These are phyloP conservation scores for Zaprionus ghesquierei DNA, from an alignment of 1,140 invertebrate genomes.

Conservation along the genomic window DNA sequence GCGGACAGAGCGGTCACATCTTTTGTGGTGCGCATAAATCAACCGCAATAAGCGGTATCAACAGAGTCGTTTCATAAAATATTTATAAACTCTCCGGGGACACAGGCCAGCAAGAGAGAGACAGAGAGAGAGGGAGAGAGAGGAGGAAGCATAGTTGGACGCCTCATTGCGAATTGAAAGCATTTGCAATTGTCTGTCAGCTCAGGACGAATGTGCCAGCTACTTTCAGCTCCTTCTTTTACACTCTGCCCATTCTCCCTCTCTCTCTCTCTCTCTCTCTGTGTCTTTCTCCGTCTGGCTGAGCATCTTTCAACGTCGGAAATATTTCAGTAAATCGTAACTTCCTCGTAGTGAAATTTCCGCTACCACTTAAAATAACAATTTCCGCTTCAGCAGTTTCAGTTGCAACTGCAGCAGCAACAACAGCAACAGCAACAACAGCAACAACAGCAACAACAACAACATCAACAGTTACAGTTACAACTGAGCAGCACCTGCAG, in stretches of 20 bases:
- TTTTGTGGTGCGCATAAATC: constrained; percentile 58
- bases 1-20: not conserved
- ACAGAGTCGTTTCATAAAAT: constrained; percentile 54
- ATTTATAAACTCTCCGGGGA: constrained; percentile 59
- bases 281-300: not conserved
- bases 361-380: constrained; percentile 78
- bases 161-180: constrained; percentile 38
- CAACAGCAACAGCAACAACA: not conserved
- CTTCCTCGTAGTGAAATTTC: constrained; percentile 73
- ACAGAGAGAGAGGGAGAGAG: not conserved
- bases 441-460: not conserved
- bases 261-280: not conserved
- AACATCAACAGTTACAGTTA: constrained; percentile 10
- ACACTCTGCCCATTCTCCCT: not conserved
- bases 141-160: not conserved
- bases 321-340: constrained; percentile 79
- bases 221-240: not conserved
- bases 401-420: constrained; percentile 27
- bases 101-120: not conserved
- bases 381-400: constrained; percentile 63
- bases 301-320: constrained; percentile 50
- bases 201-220: not conserved
- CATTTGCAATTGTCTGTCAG: constrained; percentile 38
- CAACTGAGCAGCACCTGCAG: constrained; percentile 31
- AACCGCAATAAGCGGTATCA: constrained; percentile 66